Conservation (phyloP, 2,113 vertebrate genomes). For the Otocyon megalotis region DNA sequence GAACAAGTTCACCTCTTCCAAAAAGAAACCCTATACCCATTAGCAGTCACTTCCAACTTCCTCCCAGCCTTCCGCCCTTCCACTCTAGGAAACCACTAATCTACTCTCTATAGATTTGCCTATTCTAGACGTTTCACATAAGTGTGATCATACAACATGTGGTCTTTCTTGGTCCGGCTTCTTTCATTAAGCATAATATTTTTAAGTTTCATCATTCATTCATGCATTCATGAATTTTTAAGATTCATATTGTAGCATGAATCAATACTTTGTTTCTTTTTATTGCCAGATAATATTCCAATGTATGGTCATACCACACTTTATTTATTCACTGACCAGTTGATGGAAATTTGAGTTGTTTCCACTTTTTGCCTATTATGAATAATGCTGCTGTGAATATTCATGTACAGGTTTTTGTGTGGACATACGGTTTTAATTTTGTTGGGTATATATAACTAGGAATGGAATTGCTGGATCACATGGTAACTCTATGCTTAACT, state of each 20-base stretch:
- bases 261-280: slow-evolving; percentile 26
- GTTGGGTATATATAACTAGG: neutral
- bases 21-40: neutral
- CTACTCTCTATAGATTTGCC: neutral
- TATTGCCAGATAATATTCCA: neutral
- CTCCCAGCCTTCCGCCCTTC: neutral
- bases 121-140: neutral
- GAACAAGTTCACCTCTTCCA: neutral
- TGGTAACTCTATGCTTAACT: neutral
- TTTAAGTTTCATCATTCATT: neutral
- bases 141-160: neutral
- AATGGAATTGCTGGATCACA: neutral
- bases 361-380: neutral
- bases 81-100: neutral
- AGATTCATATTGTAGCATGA: neutral
- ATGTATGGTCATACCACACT: neutral
- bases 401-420: neutral
- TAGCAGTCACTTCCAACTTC: neutral
- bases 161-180: neutral
- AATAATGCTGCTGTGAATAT: neutral
- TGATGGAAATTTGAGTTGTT: slow-evolving; percentile 5
- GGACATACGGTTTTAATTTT: neutral
- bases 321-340: neutral
- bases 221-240: too few species aligned
- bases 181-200: neutral